Conservation (phyloP, 2,797 vertebrate genomes). For the Oreortyx pictus region DNA sequence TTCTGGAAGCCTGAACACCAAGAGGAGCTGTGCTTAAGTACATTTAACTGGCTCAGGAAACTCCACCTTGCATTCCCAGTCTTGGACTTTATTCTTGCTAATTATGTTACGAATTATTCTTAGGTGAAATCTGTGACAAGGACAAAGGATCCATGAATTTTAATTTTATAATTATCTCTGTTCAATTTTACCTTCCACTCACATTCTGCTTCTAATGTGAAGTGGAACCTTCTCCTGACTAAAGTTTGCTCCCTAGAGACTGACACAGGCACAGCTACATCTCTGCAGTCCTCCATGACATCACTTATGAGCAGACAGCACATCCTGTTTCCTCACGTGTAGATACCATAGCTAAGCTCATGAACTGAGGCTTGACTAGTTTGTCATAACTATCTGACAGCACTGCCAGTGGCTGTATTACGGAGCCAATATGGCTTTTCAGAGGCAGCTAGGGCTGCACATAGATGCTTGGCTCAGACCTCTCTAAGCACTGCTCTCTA, state of each 20-base stretch:
- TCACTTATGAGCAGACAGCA: not conserved
- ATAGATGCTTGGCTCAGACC: not conserved
- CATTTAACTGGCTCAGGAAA: not conserved
- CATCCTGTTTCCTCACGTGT: not conserved
- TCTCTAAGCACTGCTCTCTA: not conserved
- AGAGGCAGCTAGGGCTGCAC: not conserved
- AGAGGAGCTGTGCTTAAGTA: not conserved
- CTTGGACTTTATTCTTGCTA: not conserved
- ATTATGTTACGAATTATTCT: not conserved
- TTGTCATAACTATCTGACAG: not conserved
- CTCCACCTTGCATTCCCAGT: not conserved
- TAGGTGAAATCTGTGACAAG: not conserved
- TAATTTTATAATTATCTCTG: not conserved
- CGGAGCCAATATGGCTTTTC: not conserved
- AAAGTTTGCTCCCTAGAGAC: not conserved
- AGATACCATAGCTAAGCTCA: too few relatives aligned
- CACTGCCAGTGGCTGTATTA: not conserved
- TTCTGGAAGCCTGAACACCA: not conserved
- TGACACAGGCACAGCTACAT: too few relatives aligned
- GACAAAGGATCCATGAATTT: not conserved
- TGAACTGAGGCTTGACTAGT: not conserved
- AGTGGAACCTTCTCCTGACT: not conserved
- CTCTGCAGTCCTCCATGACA: not conserved
- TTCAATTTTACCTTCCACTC: not conserved
- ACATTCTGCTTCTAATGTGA: not conserved